Evolutionary conservation across 2,113 vertebrate species (phyloP).

Genomic region (Bubo bubo): DNA sequence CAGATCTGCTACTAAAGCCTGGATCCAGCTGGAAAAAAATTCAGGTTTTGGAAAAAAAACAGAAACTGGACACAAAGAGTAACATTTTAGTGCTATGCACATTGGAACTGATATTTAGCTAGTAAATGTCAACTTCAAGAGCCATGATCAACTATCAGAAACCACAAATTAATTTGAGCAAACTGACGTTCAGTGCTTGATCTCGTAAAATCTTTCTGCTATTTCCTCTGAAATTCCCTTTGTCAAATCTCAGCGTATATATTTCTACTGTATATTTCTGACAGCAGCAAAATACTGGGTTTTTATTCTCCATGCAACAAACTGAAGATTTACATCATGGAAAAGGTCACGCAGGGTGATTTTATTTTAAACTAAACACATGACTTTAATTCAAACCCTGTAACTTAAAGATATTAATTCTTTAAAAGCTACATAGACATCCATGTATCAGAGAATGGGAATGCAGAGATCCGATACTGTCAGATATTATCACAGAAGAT

Average conservation of each 20-base stretch:
- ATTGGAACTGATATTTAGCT: not conserved
- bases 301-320: not conserved
- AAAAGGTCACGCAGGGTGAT: not conserved
- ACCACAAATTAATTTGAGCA: not conserved
- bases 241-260: not conserved
- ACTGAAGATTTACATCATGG: not conserved
- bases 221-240: not conserved
- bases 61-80: not conserved
- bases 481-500: not conserved
- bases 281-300: not conserved
- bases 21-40: not conserved
- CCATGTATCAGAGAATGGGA: fast-evolving
- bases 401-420: not conserved
- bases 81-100: not conserved
- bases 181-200: not conserved
- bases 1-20: not conserved
- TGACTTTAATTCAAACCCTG: not conserved
- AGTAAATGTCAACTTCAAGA: not conserved
- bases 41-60: not conserved
- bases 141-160: not conserved
- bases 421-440: not conserved
- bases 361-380: not conserved
- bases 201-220: not conserved
- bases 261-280: not conserved
- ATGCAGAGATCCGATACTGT: not conserved